Conservation (phyloP, 1,140 invertebrate species). For the Trachelipus rathkii region DNA sequence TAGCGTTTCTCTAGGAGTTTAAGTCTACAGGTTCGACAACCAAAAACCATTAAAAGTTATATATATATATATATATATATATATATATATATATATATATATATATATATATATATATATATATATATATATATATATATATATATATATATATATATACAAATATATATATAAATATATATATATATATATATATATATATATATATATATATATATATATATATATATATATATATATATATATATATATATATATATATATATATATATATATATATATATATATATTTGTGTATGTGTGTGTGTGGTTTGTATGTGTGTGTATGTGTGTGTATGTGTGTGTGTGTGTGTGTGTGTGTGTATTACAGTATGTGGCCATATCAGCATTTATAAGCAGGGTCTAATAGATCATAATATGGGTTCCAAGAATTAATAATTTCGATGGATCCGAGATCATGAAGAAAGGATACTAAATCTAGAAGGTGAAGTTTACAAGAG, state of each 20-base stretch:
- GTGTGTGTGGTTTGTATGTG: too few relatives aligned
- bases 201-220: conserved; percentile 3
- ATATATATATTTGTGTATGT: neutral
- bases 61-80: conserved; percentile 6
- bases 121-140: neutral
- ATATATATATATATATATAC: conserved; percentile 3
- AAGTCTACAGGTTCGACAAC: neutral
- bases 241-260: conserved; percentile 3
- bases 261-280: conserved; percentile 6
- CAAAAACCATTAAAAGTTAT: too few relatives aligned
- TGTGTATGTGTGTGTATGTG: too few relatives aligned
- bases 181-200: conserved; percentile 3
- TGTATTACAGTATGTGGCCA: too few relatives aligned
- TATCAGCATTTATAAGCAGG: too few relatives aligned
- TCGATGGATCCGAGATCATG: too few relatives aligned
- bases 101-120: conserved; percentile 1
- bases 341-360: too few relatives aligned
- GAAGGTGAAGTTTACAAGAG: too few relatives aligned
- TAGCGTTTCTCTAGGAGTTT: too few relatives aligned
- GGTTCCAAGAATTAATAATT: too few relatives aligned
- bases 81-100: conserved; percentile 3
- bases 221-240: conserved; percentile 3
- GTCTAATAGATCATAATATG: too few relatives aligned
- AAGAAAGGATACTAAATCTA: too few relatives aligned
- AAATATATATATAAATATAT: neutral